Evolutionary conservation across 1,140 invertebrate species (phyloP), one percentile per base, ranked within the genome.

Genomic region (Rhysida immarginata): DNA sequence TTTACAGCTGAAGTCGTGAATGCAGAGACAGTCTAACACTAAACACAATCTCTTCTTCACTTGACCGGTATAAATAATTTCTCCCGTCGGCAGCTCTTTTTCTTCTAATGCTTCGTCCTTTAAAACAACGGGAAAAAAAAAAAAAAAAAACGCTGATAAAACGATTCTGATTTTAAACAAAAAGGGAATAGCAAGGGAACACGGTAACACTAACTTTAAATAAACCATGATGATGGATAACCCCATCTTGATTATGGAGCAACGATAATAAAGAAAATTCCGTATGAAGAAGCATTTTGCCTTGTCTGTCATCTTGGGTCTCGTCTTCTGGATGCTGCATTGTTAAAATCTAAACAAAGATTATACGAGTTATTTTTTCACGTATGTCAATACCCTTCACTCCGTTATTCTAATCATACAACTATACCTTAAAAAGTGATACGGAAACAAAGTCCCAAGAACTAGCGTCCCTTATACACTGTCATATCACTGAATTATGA

Each of bases 181-280:
- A n/a, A n/a, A n/a, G n/a, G n/a, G n/a, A n/a, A n/a, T n/a, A n/a
- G n/a, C n/a, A n/a, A n/a, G n/a, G n/a, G n/a, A n/a, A n/a, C n/a
- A n/a, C n/a, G n/a, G n/a, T n/a, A n/a, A n/a, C n/a, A n/a, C n/a
- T 44, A 72, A 85, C 84, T 73, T 85, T 85, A 69, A 85, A 87
- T 55, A 88, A 73, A 44, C 82, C 85, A 75, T 87, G 81, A 65
- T 85, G 82, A 64, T 86, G 83, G 56, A 86, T 78, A 43, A 89
- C 82, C 53, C 85, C 84, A 62, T 81, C 74, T 61, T 83, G 78
- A 63, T 81, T 76, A 50, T 80, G 76, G 1, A 89, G 70, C 24
- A 86, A 66, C 41, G 81, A 83, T 24, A 86, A 70, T 16, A 89
- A 67, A 16, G 82, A 83, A 71, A 84, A 85, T 67, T 89, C 86